Conservation (phyloP, 2,888 invertebrate genomes). For the Pseudoips prasinana region DNA sequence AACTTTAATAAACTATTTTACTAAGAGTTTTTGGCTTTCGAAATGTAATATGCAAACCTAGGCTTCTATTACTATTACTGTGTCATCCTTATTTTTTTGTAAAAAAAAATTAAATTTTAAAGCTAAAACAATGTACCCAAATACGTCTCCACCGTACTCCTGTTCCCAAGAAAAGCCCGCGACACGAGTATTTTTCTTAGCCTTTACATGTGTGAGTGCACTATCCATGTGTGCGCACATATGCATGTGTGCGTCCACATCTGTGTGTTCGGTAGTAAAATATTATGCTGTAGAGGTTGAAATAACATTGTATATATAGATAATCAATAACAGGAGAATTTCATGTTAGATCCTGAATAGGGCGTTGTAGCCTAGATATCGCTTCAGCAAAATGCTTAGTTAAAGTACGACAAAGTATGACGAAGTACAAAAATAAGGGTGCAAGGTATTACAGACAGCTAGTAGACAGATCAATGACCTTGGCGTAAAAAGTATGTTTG, state of each 20-base stretch:
- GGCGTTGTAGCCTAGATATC: conserved; percentile 18
- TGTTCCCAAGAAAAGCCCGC: conserved; percentile 70
- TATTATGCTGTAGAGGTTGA: conserved; percentile 81
- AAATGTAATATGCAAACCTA: no score
- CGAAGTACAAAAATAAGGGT: no score
- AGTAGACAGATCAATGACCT: conserved; percentile 1
- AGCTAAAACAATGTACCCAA: no score
- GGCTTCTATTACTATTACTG: no score
- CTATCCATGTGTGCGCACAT: conserved; percentile 28
- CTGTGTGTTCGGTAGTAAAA: conserved; percentile 75
- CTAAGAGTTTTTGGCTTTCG: no score
- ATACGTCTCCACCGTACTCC: conserved; percentile 37
- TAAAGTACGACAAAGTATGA: no score
- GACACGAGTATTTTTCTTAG: conserved; percentile 78
- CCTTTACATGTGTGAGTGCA: conserved; percentile 40
- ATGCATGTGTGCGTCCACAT: conserved; percentile 35
- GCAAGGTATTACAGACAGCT: not conserved
- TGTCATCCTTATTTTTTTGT: no score
- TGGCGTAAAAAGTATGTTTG: not conserved
- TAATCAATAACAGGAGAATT: conserved; percentile 77
- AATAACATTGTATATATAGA: conserved; percentile 83
- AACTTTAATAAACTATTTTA: no score
- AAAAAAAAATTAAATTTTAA: no score
- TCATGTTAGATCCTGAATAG: conserved; percentile 60
- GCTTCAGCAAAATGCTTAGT: no score